phyloP scores from a whole-genome alignment of 1,140 invertebrate genomes.

The Eumeta japonica region DNA sequence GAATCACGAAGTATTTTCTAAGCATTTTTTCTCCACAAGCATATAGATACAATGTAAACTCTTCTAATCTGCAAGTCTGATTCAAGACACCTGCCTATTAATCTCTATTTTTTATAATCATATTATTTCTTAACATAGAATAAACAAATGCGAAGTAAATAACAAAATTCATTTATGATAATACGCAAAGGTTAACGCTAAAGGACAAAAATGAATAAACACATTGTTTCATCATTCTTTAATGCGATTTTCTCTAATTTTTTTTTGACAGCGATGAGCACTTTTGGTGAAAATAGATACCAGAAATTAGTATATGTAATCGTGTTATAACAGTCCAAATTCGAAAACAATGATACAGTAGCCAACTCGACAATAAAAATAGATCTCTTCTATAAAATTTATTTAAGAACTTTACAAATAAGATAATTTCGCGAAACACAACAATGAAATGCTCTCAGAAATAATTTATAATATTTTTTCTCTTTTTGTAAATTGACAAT shows the following conservation, averaged over 20 bases:
- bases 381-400: conserved; percentile 59
- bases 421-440: no score
- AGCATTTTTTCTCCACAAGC: no score
- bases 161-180: no score
- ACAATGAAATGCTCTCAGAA: conserved; percentile 54
- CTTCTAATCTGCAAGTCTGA: no score
- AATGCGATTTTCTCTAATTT: conserved; percentile 60
- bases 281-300: conserved; percentile 64
- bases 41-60: no score
- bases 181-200: no score
- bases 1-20: no score
- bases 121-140: no score
- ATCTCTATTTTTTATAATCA: no score
- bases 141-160: no score
- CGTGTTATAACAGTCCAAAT: conserved; percentile 37
- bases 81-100: no score
- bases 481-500: conserved; percentile 53
- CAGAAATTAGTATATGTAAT: conserved; percentile 50
- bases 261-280: conserved; percentile 64
- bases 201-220: no score
- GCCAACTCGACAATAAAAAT: conserved; percentile 55
- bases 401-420: conserved; percentile 57
- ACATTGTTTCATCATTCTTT: conserved; percentile 53
- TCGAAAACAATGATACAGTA: conserved; percentile 43
- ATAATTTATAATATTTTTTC: conserved; percentile 32